A percentile compares a stretch with the other conserved stretches of the same genome.
Conservation (phyloP, 2,888 invertebrate species). For the Myathropa florea region DNA sequence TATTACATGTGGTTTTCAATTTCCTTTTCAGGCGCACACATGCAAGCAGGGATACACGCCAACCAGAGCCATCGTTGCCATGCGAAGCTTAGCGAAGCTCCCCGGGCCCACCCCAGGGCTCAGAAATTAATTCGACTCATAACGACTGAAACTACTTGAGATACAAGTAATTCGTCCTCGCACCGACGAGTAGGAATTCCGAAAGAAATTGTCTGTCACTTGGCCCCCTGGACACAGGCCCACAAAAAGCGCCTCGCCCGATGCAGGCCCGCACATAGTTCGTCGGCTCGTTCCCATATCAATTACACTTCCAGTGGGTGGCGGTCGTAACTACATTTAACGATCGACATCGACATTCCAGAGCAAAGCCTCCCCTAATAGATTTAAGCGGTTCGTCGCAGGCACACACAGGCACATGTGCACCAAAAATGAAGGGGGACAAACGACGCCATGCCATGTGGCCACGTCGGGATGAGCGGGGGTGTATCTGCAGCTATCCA, state of each 20-base stretch:
- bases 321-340: slow-evolving; percentile 50
- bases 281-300: slow-evolving; percentile 49
- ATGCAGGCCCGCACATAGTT: neutral
- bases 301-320: slow-evolving; percentile 65
- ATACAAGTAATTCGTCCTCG: slow-evolving; percentile 25
- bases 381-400: slow-evolving; percentile 44
- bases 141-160: slow-evolving; percentile 6
- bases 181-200: neutral
- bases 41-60: slow-evolving; percentile 9
- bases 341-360: slow-evolving; percentile 40
- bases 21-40: slow-evolving; percentile 40
- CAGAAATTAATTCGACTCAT: slow-evolving; percentile 50
- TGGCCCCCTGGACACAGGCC: neutral
- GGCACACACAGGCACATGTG: neutral
- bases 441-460: slow-evolving; percentile 22
- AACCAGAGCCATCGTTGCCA: slow-evolving; percentile 43
- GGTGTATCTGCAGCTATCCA: slow-evolving; percentile 45
- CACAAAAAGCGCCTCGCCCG: no score
- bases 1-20: slow-evolving; percentile 69
- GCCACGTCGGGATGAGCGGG: slow-evolving; percentile 19
- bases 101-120: neutral
- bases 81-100: slow-evolving; percentile 16
- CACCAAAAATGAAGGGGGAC: neutral
- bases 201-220: slow-evolving; percentile 32
- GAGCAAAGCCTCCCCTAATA: slow-evolving; percentile 21